Base-by-base conservation (phyloP, 2,888 invertebrate species). In the Heliothis peltigera region DNA sequence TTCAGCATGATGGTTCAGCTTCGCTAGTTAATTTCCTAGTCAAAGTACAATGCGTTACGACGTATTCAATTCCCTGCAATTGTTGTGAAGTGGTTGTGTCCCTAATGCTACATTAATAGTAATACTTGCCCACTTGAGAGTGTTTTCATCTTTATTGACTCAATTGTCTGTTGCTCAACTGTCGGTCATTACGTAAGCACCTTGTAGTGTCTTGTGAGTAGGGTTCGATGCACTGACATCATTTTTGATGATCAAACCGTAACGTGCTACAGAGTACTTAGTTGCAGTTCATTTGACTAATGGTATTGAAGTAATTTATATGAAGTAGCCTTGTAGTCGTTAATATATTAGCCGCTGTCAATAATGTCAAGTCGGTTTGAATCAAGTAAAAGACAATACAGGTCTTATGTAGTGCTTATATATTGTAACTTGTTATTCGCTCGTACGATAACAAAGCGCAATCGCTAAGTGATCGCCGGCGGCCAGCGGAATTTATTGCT, bases 151-250 rank as follows among this genome's bases (percentile, higher is more conserved):
- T 92, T 90, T 89, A 92, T 93, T 91, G 90, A 87, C 81, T 89
- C 92, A 91, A 94, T 92, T 92, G 92, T 90, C 87, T 89, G 89
- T 91, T 91, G 90, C 89, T 89, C 89, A 89, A 91, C 89, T 87
- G 85, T 84, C 79, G 82, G 86, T 79, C 77, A 79, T 91, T 90
- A 88, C 91, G 90, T 91, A 90, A 91, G 85, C 88, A 84, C 78
- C 86, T 87, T 85, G 84, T 90, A 87, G 88, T 88, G 86, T 85
- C 81, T 84, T 85, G 83, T 85, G 85, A 83, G 77, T 81, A 82
- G 81, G 87, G 91, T 91, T 91, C 90, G 87, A 86, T 88, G 91
- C 85, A 86, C 91, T 86, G 84, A 80, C 87, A 81, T 83, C 80
- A 81, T 68, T 75, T 78, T 78, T 78, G 80, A 80, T 83, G 72